A percentile compares a stretch with the other conserved stretches of the same genome.
Conservation (phyloP, 1,140 invertebrate genomes). For the Temnothorax nylanderi region DNA sequence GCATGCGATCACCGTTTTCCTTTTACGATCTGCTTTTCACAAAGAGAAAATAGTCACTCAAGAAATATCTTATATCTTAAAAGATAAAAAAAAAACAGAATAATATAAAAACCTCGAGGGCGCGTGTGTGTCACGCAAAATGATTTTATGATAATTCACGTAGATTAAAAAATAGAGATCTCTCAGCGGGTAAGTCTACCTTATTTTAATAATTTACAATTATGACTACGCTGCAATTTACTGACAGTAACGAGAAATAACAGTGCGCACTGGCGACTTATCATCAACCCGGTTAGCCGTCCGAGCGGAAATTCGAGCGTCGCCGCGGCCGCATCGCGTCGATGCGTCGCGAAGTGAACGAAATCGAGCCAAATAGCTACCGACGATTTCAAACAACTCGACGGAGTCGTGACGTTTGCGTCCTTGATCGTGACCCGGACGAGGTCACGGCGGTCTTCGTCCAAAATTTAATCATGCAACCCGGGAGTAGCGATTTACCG, state of each 20-base stretch:
- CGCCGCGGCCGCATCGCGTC: no score
- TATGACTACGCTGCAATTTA: not conserved
- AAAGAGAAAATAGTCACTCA: not conserved
- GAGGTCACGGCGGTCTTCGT: slow-evolving; percentile 16
- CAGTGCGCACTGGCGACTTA: not conserved
- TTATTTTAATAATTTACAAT: slow-evolving; percentile 25
- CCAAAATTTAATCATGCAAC: slow-evolving; percentile 20
- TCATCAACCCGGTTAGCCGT: slow-evolving; percentile 25
- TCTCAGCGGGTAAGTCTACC: not conserved
- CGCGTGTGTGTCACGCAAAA: not conserved
- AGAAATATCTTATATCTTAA: not conserved
- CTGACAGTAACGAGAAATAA: slow-evolving; percentile 11
- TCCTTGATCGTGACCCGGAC: slow-evolving; percentile 52
- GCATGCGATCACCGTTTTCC: not conserved
- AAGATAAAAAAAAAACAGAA: not conserved
- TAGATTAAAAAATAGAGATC: slow-evolving; percentile 22
- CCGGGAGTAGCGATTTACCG: not conserved
- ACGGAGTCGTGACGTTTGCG: slow-evolving; percentile 23
- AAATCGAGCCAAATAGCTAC: slow-evolving; percentile 41
- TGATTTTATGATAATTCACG: not conserved
- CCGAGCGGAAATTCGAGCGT: slow-evolving; percentile 30
- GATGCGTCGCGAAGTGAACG: not conserved
- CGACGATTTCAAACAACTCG: slow-evolving; percentile 16
- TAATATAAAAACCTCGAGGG: not conserved
- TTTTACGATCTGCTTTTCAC: not conserved